phyloP scores from a whole-genome alignment of 2,113 vertebrate genomes.

The Charadrius vociferus region DNA sequence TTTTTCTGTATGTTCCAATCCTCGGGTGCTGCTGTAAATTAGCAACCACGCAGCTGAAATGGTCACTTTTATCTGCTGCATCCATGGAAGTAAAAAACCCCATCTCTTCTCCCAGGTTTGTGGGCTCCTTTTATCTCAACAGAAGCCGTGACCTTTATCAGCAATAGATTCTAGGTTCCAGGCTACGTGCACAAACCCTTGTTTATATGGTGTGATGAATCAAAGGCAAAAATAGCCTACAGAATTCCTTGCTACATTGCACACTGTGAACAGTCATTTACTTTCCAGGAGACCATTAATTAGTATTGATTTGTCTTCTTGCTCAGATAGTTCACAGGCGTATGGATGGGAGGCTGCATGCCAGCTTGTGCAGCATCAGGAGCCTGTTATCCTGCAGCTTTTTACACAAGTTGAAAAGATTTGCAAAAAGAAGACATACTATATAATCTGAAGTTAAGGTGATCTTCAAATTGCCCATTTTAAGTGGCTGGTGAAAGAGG shows the following conservation, averaged over 20 bases:
- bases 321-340: not conserved
- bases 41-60: not conserved
- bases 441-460: not conserved
- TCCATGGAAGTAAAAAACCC: not conserved
- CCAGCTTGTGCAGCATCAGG: not conserved
- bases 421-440: not conserved
- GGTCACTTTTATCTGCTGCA: not conserved
- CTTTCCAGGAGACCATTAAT: slow-evolving; percentile 15
- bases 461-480: not conserved
- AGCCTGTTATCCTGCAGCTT: not conserved
- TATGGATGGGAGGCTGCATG: not conserved
- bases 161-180: not conserved
- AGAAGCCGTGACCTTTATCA: not conserved
- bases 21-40: not conserved
- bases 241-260: not conserved
- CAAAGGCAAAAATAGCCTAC: not conserved
- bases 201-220: not conserved
- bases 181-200: not conserved
- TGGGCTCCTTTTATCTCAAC: not conserved
- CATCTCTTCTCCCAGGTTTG: not conserved
- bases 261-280: not conserved
- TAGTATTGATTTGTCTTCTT: not conserved
- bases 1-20: not conserved
- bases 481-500: not conserved
- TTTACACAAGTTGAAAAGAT: not conserved